Conservation (phyloP, 2,113 vertebrate genomes). For the Hassar affinis region DNA sequence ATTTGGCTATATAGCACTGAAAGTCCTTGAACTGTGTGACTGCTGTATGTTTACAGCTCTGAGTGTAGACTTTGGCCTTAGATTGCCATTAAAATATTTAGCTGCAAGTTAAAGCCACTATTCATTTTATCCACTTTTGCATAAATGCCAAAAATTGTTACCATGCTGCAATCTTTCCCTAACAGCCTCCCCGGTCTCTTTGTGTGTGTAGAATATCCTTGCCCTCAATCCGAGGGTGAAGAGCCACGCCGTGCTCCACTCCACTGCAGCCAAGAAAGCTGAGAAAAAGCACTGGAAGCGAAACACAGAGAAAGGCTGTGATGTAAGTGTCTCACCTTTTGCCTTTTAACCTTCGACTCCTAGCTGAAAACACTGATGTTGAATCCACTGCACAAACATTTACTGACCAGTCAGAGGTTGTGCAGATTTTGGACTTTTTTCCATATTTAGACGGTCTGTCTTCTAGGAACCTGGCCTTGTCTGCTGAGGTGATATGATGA, state of each 20-base stretch:
- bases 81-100: conserved; percentile 11
- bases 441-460: conserved; percentile 31
- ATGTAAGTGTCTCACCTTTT: conserved; percentile 68
- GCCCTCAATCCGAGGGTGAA: conserved; percentile 77
- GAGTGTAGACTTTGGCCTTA: conserved; percentile 23
- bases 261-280: conserved; percentile 75
- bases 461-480: conserved; percentile 17
- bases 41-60: conserved; percentile 15
- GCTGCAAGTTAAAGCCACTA: neutral
- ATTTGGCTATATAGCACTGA: conserved; percentile 28
- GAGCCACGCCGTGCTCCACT: conserved; percentile 69
- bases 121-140: conserved; percentile 12
- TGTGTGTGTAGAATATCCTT: conserved; percentile 74
- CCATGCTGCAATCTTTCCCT: neutral
- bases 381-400: conserved; percentile 12
- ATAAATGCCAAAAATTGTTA: conserved; percentile 27
- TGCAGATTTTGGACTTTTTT: conserved; percentile 36
- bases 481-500: conserved; percentile 38
- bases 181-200: conserved; percentile 23
- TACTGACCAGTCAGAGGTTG: conserved; percentile 30
- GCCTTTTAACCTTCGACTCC: conserved; percentile 29
- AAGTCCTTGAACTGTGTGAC: conserved; percentile 42
- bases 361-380: conserved; percentile 6
- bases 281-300: conserved; percentile 84
- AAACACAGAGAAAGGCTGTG: conserved; percentile 77